phyloP scores from a whole-genome alignment of 1,140 invertebrate genomes.

The Radopholus similis region DNA sequence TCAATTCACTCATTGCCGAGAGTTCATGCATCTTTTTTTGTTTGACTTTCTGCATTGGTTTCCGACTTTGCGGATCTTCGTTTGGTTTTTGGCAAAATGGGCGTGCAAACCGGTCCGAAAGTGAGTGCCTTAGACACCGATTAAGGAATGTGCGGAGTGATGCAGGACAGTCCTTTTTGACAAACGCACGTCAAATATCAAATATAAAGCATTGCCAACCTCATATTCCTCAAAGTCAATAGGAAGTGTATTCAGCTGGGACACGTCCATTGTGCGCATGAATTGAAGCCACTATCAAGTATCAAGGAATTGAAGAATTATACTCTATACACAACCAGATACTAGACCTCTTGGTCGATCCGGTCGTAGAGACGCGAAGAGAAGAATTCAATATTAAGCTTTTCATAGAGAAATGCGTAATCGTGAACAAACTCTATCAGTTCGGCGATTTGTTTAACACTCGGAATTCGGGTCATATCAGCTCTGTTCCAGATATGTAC shows the following conservation, averaged over 20 bases:
- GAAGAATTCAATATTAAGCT: not conserved
- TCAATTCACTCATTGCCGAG: not conserved
- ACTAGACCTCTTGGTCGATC: not conserved
- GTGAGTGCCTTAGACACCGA: not conserved
- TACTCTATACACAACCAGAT: not conserved
- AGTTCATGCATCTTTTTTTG: conserved; percentile 19
- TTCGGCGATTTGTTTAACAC: too few relatives aligned
- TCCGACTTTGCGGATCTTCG: not conserved
- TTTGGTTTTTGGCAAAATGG: not conserved
- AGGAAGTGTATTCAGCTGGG: not conserved
- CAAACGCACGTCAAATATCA: too few relatives aligned
- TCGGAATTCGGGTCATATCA: too few relatives aligned
- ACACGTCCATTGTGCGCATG: not conserved
- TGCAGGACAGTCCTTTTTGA: not conserved
- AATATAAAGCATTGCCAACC: too few relatives aligned
- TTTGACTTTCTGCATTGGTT: not conserved
- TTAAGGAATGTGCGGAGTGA: not conserved
- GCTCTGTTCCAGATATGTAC: too few relatives aligned
- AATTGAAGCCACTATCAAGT: not conserved
- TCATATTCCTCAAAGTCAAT: not conserved
- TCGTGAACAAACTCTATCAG: not conserved
- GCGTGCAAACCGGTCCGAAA: not conserved
- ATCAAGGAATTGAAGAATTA: not conserved
- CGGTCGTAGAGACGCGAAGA: not conserved
- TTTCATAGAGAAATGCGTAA: not conserved